Base-by-base conservation (phyloP, 2,113 vertebrate species). In the Paedocypris sp. region DNA sequence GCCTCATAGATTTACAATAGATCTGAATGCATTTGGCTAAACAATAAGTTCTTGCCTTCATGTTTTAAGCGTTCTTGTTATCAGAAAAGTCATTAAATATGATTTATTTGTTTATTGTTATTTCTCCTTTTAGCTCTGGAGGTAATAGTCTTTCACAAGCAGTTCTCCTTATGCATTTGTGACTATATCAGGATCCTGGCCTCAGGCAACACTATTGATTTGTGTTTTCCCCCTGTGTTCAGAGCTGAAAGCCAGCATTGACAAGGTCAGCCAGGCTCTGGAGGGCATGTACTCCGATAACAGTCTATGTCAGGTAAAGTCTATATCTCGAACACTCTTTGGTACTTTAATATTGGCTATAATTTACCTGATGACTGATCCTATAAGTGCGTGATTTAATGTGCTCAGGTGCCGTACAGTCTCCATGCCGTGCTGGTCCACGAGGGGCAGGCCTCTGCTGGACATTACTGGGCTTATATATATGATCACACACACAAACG, bases 401-500 rank as follows among this genome's bases (percentile, higher is more conserved):
- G 43, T 22, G 2, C 38, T 29, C 67, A 99, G 95, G 90, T 91
- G n/a, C 92, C 95, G 15, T 99, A 98, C 53, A 85, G 68, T 29
- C 82, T 99, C 46, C 95, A 99, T 0, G 94, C 94, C 0, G 94
- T 99, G 26, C 80, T 99, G 2, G 93, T 99, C 2, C 95, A 99
- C 0, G 94, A 99, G 64, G 95, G 95, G 18, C 94, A 99, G 63
- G 95, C 95, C 0, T 93, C 90, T 0, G 90, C 93, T 0, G 94
- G 95, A 2, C 95, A 99, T 73, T 99, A 99, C 81, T 99, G 94
- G 95, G 91, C 94, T n/a, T 99, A 92, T 53, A 83, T 97, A 33
- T 94, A 88, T 1, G 80, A 92, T 74, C 91, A 89, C 20, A 68
- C 79, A 19, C 83, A 83, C 13, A 76, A 83, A n/a, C 82, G 79